Conservation (phyloP, 2,797 vertebrate genomes). For the Distichodus sexfasciatus region DNA sequence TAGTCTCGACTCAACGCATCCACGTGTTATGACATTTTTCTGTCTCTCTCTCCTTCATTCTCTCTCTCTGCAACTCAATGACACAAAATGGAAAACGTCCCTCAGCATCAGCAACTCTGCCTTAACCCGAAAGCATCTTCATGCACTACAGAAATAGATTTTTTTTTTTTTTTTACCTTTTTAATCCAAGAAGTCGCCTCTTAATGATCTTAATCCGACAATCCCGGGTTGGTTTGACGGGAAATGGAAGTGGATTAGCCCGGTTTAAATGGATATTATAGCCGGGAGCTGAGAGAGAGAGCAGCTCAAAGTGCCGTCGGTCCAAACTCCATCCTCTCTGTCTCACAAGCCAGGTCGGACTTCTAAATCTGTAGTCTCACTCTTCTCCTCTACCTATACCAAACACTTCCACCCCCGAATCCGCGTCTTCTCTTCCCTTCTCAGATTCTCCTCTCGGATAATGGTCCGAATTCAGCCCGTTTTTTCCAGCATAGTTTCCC, state of each 20-base stretch:
- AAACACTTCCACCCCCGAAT: too few species aligned
- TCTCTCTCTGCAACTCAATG: too few species aligned
- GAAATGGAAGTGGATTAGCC: not conserved
- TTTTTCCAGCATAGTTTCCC: too few species aligned
- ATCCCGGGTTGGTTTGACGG: not conserved
- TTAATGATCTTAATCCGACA: conserved; percentile 25
- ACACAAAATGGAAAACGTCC: not conserved
- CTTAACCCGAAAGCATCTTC: not conserved
- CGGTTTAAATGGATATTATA: conserved; percentile 19
- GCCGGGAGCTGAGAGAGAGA: not conserved
- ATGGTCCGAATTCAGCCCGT: too few species aligned
- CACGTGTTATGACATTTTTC: not conserved
- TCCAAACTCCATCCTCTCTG: conserved; percentile 21
- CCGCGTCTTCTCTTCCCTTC: too few species aligned
- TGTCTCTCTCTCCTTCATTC: too few species aligned
- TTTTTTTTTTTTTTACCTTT: too few species aligned
- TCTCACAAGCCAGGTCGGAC: conserved; percentile 3
- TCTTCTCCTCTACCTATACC: conserved; percentile 11
- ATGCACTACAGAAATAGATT: not conserved
- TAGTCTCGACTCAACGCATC: not conserved
- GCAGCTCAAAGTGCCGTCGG: conserved; percentile 5
- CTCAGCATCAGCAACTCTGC: not conserved
- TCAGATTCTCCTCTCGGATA: too few species aligned
- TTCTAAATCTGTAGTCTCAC: not conserved
- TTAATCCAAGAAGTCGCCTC: not conserved